These are phyloP conservation scores for Pseudomyrmex concolor DNA, from an alignment of 1,140 invertebrate genomes.

Conservation along the genomic window DNA sequence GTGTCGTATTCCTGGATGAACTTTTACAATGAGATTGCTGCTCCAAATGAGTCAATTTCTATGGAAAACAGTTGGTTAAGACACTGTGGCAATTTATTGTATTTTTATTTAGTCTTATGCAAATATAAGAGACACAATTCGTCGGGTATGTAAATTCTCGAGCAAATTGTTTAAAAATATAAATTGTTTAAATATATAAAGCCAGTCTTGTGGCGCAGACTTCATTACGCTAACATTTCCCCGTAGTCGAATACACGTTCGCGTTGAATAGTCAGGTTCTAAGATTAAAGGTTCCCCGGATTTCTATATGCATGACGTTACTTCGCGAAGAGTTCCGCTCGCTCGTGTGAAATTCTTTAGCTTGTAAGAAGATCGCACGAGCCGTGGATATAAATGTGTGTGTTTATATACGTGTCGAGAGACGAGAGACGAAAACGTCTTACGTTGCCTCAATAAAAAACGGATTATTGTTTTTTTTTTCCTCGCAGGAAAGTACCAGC, in stretches of 20 bases:
- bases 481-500: neutral
- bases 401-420: neutral
- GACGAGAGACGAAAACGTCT: conserved; percentile 21
- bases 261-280: conserved; percentile 3
- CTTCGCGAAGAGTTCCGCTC: conserved; percentile 55
- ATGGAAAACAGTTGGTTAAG: neutral
- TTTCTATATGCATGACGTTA: conserved; percentile 36
- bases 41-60: neutral
- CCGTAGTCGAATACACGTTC: neutral
- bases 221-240: neutral
- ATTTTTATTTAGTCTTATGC: too few species aligned
- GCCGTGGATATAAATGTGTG: neutral
- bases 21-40: conserved; percentile 14
- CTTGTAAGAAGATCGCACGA: conserved; percentile 55
- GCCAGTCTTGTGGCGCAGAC: neutral
- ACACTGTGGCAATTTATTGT: too few species aligned
- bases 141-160: neutral
- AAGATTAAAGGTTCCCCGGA: conserved; percentile 15
- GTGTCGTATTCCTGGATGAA: neutral
- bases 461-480: conserved; percentile 59
- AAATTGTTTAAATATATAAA: too few species aligned
- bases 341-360: conserved; percentile 61
- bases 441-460: conserved; percentile 60
- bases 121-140: too few species aligned
- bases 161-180: neutral